Base-by-base conservation (phyloP, 2,888 invertebrate genomes). In the Hecatera dysodea region DNA sequence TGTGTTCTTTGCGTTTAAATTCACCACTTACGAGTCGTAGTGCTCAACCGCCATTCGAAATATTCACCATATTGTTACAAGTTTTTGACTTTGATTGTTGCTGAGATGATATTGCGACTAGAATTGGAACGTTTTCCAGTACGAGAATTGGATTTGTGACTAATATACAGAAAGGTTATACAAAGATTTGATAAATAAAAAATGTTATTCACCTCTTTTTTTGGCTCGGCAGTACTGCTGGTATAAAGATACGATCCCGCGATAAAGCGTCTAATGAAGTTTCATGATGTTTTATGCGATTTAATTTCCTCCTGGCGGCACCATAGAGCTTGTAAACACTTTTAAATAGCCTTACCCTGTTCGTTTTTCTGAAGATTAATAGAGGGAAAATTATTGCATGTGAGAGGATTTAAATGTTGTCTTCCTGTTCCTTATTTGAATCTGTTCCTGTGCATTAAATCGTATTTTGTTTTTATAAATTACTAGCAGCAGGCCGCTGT, bases 231-330 rank as follows among this genome's bases (percentile, higher is more conserved):
- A 56, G 53, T 53, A 53, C 29, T 75, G 63, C 72, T 66, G 62
- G 78, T 67, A n/a, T 79, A 44, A 57, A 75, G 75, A 83, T 83
- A 57, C 53, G 60, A 72, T 70, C 55, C 46, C 50, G 70, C 36
- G 79, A 83, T 83, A 83, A 62, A 50, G 55, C 61, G 39, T 64
- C 57, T 75, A 81, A 81, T 83, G 29, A 75, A 74, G 68, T 79
- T 81, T 75, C 72, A 71, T 83, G 63, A 73, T 83, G 61, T 77
- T 81, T 80, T 80, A 83, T 81, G 75, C 46, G 71, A 77, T 80
- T 81, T 79, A 74, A 81, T 81, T 83, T 83, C 79, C 81, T 75
- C 62, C 55, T 63, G 63, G 70, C 70, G 24, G 60, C 53, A 55
- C 56, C 29, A 62, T 57, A 52, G 48, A 68, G 39, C 60, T 67